Evolutionary conservation across 2,797 vertebrate genomes (phyloP), one percentile per base, ranked within the genome.

Genomic region (Chanos chanos): DNA sequence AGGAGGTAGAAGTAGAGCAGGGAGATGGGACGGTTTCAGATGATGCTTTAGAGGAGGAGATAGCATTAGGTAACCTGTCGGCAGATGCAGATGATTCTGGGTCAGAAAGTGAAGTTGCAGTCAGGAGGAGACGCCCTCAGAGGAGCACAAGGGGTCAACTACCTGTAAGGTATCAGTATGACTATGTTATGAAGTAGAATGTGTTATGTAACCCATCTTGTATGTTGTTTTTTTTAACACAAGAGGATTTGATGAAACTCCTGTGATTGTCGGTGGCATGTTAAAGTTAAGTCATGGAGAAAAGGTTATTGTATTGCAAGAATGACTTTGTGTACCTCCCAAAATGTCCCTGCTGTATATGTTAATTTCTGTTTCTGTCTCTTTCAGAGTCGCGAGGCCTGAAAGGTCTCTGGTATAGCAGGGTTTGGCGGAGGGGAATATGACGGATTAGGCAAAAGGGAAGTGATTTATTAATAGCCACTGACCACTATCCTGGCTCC

Each of bases 161-260:
- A 28, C 60, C 60, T 27, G 22, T 43, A 10, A 50, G 40, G 55
- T 53, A 37, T 13, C 57, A 60, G n/a, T 58, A 40, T 48, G 53
- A 50, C n/a, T 68, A 56, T 63, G 37, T 54, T 28, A 19, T 68
- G 21, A 57, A 44, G 7, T 36, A 24, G 49, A 4, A 5, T 19
- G 13, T 44, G 16, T 0, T 19, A 31, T 33, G 4, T 22, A 5
- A 5, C 21, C 12, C 2, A 19, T 28, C 4, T 7, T 18, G 5
- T 34, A 19, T 0, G 51, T 7, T 50, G 0, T 13, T 16, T 16
- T 4, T 30, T 7, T 18, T 16, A 2, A 8, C 1, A 7, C 22
- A 4, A 28, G 19, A n/a, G 13, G 31, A 7, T 5, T 22, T 58
- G 24, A 7, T 47, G 1, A 4, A 25, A 3, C n/a, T n/a, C n/a